Percentiles rank a stretch among this genome's conserved stretches.
Conservation (phyloP, 2,888 invertebrate genomes). For the Thymelicus acteon region DNA sequence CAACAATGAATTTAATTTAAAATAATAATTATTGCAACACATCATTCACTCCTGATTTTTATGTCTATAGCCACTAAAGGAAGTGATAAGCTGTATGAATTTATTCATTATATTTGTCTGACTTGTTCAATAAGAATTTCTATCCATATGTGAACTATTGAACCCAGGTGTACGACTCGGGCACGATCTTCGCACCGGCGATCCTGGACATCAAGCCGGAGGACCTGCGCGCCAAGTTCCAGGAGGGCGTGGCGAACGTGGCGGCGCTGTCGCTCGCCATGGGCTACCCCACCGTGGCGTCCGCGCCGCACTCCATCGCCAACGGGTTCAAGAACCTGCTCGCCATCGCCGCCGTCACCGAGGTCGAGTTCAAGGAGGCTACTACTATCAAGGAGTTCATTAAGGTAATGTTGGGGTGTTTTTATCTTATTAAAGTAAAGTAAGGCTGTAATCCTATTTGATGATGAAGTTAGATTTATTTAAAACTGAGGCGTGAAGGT, state of each 20-base stretch:
- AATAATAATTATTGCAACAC: too few species aligned
- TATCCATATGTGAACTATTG: neutral
- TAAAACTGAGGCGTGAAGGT: too few species aligned
- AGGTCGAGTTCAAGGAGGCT: constrained; percentile 97
- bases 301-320: constrained; percentile 98
- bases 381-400: constrained; percentile 95
- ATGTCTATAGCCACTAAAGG: too few species aligned
- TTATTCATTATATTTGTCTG: too few species aligned
- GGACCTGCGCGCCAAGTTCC: constrained; percentile 95
- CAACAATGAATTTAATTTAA: too few species aligned
- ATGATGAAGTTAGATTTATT: too few species aligned
- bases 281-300: constrained; percentile 98
- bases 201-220: constrained; percentile 99
- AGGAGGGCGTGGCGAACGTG: constrained; percentile 97
- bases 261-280: constrained; percentile 97
- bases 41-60: too few species aligned
- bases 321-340: constrained; percentile 99
- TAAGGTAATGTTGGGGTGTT: constrained; percentile 83
- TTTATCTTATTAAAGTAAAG: too few species aligned
- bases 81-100: too few species aligned
- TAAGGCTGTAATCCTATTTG: too few species aligned
- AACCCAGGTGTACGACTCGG: constrained; percentile 95
- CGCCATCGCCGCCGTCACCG: constrained; percentile 98
- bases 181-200: constrained; percentile 98
- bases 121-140: too few species aligned